Conservation (phyloP, 2,888 invertebrate species). For the Actias luna region DNA sequence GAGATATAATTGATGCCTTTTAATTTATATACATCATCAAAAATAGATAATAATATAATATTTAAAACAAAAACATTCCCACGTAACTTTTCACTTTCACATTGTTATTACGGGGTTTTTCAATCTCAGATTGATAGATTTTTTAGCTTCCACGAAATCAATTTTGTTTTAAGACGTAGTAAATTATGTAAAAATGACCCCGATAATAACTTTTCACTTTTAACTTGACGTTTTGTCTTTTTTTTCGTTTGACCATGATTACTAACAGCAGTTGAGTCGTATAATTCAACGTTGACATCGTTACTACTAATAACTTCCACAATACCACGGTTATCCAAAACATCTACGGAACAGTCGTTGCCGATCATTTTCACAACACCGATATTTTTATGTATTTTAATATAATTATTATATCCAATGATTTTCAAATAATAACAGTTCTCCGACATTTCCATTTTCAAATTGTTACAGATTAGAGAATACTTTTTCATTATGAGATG, state of each 20-base stretch:
- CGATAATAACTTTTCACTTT: background rate
- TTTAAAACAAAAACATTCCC: background rate
- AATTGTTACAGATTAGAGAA: slow-evolving; percentile 41
- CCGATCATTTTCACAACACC: slow-evolving; percentile 47
- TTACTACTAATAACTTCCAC: slow-evolving; percentile 38
- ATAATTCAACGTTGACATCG: slow-evolving; percentile 17
- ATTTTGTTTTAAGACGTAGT: background rate
- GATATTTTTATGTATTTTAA: slow-evolving; percentile 44
- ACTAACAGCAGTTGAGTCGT: background rate
- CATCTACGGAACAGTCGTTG: slow-evolving; percentile 39
- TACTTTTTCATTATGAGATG: slow-evolving; percentile 44
- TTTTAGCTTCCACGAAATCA: background rate
- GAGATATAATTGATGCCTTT: too few species aligned
- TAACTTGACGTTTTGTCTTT: background rate
- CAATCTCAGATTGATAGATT: background rate
- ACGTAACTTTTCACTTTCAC: background rate
- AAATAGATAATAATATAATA: too few species aligned
- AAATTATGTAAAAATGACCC: slow-evolving; percentile 4
- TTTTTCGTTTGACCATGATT: background rate
- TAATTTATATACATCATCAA: too few species aligned
- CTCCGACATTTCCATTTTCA: slow-evolving; percentile 43
- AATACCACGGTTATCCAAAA: slow-evolving; percentile 42
- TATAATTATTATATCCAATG: slow-evolving; percentile 45
- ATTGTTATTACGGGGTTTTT: background rate
- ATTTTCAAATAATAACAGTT: slow-evolving; percentile 45